Conservation (phyloP, 1,140 invertebrate species). For the Drosophila punjabiensis region DNA sequence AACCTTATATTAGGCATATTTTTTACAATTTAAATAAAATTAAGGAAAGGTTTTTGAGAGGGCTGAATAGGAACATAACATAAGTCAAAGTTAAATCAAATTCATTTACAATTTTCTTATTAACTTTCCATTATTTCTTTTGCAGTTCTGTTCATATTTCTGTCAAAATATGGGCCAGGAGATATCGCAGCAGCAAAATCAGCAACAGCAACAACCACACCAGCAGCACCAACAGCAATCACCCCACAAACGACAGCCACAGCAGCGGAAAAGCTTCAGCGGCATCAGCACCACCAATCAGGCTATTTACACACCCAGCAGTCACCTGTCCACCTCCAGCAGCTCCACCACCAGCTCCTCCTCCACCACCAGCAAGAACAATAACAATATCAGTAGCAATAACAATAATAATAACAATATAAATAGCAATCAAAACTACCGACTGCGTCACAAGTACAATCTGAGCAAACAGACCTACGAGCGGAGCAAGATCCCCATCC, state of each 20-base stretch:
- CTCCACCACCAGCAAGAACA: constrained; percentile 1
- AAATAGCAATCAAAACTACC: constrained; percentile 65
- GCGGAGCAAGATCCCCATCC: constrained; percentile 54
- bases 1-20: too few relatives aligned
- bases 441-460: constrained; percentile 77
- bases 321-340: constrained; percentile 56
- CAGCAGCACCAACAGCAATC: constrained; percentile 62
- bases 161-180: constrained; percentile 85
- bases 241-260: constrained; percentile 51
- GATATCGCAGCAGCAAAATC: constrained; percentile 83
- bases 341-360: constrained; percentile 44
- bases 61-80: too few relatives aligned
- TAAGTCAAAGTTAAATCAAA: too few relatives aligned
- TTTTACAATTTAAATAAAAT: too few relatives aligned
- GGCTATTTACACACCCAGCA: constrained; percentile 63
- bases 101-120: background rate
- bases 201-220: constrained; percentile 65
- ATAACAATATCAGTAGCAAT: constrained; percentile 19
- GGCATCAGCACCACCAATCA: constrained; percentile 46
- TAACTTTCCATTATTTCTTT: background rate
- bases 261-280: constrained; percentile 55
- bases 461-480: constrained; percentile 76
- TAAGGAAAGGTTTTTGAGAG: too few relatives aligned
- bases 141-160: constrained; percentile 79
- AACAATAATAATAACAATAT: constrained; percentile 44